Evolutionary conservation across 2,888 invertebrate genomes (phyloP).

Genomic region (Salticus scenicus): DNA sequence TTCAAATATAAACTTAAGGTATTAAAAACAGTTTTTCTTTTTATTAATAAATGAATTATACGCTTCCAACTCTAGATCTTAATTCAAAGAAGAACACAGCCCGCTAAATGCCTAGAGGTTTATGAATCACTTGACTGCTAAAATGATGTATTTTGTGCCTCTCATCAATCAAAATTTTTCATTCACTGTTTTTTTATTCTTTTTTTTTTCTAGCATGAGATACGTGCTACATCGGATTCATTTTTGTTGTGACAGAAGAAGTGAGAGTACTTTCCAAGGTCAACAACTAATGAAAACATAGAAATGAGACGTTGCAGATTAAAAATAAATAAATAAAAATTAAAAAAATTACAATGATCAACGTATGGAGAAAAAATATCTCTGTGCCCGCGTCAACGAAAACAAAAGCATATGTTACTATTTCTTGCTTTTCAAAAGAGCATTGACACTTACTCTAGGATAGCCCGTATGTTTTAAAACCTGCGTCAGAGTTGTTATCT

Average conservation of each 20-base stretch:
- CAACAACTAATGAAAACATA: background rate
- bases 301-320: background rate
- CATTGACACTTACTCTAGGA: slow-evolving; percentile 40
- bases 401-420: slow-evolving; percentile 47
- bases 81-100: background rate
- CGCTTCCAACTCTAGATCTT: too few relatives aligned
- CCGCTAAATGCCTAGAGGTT: too few relatives aligned
- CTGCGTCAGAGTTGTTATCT: slow-evolving; percentile 36
- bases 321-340: background rate
- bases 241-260: background rate
- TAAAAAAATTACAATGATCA: background rate
- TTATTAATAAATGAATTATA: too few relatives aligned
- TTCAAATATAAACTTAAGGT: too few relatives aligned
- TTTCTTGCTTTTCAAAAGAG: slow-evolving; percentile 49
- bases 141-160: too few relatives aligned
- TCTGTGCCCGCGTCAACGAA: background rate
- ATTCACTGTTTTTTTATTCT: background rate
- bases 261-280: background rate
- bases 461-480: background rate
- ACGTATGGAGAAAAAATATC: slow-evolving; percentile 5
- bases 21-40: too few relatives aligned
- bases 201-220: background rate
- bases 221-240: background rate
- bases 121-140: too few relatives aligned
- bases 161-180: background rate